Percentiles rank a stretch among this genome's conserved stretches.
Conservation (phyloP, 2,113 vertebrate species). For the Astur gentilis region DNA sequence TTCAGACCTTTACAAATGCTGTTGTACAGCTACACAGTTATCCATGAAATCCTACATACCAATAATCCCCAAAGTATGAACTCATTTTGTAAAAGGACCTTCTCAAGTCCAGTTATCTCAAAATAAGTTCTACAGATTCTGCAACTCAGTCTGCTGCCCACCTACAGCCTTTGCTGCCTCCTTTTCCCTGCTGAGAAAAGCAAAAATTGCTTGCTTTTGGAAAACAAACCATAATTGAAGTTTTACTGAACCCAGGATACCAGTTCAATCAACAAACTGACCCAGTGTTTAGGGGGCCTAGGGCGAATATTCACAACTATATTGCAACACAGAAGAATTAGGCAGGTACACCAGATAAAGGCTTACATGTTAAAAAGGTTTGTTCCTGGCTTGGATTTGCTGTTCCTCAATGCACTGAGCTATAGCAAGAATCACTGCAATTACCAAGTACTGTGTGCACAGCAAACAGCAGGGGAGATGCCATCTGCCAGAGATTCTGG, state of each 20-base stretch:
- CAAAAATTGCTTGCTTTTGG: background rate
- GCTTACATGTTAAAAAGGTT: background rate
- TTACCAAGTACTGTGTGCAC: background rate
- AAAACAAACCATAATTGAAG: background rate
- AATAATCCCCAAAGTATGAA: background rate
- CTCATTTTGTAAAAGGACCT: background rate
- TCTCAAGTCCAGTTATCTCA: background rate
- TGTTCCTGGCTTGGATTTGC: background rate
- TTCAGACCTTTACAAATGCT: background rate
- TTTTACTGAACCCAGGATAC: background rate
- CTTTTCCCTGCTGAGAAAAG: background rate
- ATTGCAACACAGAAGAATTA: background rate
- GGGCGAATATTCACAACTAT: background rate
- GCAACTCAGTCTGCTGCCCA: background rate
- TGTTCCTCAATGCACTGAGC: background rate
- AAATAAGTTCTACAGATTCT: background rate
- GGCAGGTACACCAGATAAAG: background rate
- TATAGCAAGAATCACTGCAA: background rate
- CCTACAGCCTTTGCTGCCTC: background rate
- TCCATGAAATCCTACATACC: background rate
- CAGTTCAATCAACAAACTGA: background rate
- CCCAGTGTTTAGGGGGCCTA: fast-evolving
- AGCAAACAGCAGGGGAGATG: background rate
- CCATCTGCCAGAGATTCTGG: background rate
- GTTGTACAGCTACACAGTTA: background rate